Conservation (phyloP, 30 jellyfish, hydroid and myxozoan genomes). For the Chironex yamaguchii region DNA sequence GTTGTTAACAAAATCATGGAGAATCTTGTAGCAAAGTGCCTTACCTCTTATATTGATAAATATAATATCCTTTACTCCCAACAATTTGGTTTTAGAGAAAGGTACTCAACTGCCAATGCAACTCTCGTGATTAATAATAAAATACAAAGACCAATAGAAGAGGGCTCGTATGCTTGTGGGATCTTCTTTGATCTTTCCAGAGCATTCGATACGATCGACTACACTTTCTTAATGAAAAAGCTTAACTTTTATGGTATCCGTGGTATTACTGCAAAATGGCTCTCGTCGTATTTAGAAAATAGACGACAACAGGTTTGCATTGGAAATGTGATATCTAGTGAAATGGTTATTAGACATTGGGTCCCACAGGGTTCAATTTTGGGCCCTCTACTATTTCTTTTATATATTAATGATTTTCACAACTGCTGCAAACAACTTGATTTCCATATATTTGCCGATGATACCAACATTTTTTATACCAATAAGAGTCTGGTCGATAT, state of each 20-base stretch:
- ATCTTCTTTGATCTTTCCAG: constrained; percentile 42
- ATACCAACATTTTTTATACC: too few relatives aligned
- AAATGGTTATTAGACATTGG: too few relatives aligned
- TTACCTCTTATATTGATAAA: constrained; percentile 38
- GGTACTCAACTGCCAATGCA: constrained; percentile 56
- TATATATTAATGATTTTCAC: too few relatives aligned
- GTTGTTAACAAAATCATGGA: constrained; percentile 12
- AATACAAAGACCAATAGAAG: too few relatives aligned
- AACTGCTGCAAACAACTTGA: too few relatives aligned
- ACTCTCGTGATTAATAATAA: too few relatives aligned
- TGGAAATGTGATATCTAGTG: too few relatives aligned
- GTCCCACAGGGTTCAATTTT: too few relatives aligned
- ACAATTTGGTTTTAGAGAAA: constrained; percentile 41
- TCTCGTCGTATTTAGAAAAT: constrained; percentile 23
- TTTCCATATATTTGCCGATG: too few relatives aligned
- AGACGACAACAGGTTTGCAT: constrained; percentile 48
- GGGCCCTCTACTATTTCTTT: too few relatives aligned
- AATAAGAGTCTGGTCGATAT: too few relatives aligned
- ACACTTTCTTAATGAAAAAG: constrained; percentile 16
- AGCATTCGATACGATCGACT: constrained; percentile 56
- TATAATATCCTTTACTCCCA: neutral
- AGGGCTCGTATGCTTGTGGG: too few relatives aligned
- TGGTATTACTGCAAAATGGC: constrained; percentile 43
- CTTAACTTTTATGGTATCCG: constrained; percentile 2
- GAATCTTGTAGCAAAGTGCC: constrained; percentile 32